phyloP scores from a whole-genome alignment of 1,140 invertebrate genomes.

The Philaenus spumarius region DNA sequence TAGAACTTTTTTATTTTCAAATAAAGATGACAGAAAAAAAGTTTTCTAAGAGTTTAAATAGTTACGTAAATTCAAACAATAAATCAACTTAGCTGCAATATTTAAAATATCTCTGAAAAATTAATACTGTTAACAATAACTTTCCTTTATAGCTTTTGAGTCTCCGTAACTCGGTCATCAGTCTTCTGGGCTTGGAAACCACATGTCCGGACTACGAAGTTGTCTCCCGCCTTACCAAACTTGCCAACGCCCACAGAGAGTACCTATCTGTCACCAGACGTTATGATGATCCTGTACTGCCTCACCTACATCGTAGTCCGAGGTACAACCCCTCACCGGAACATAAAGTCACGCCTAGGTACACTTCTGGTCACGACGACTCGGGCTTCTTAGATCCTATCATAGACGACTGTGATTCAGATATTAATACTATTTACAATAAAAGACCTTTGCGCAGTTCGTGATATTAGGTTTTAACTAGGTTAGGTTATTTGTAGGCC shows the following conservation, averaged over 20 bases:
- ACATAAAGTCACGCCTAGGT: slow-evolving; percentile 4
- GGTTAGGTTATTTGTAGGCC: too few relatives aligned
- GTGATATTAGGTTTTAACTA: not conserved
- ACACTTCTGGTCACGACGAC: slow-evolving; percentile 25
- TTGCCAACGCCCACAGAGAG: slow-evolving; percentile 68
- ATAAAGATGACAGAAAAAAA: too few relatives aligned
- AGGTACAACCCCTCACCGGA: slow-evolving; percentile 7
- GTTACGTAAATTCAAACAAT: too few relatives aligned
- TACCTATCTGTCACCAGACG: slow-evolving; percentile 64
- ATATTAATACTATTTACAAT: slow-evolving; percentile 32
- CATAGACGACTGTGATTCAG: slow-evolving; percentile 33
- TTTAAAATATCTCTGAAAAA: too few relatives aligned
- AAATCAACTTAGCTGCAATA: too few relatives aligned
- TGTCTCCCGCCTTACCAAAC: slow-evolving; percentile 63
- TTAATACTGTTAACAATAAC: too few relatives aligned
- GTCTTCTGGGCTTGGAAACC: slow-evolving; percentile 56
- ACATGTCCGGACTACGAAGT: slow-evolving; percentile 69
- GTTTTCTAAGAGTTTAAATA: too few relatives aligned
- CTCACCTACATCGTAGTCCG: slow-evolving; percentile 13
- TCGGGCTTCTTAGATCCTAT: slow-evolving; percentile 29
- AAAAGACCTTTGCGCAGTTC: slow-evolving; percentile 27
- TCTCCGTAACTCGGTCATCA: slow-evolving; percentile 59
- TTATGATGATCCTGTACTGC: slow-evolving; percentile 36
- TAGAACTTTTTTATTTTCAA: too few relatives aligned
- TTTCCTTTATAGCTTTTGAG: slow-evolving; percentile 50